These are phyloP conservation scores for Epizoanthus stellaris DNA, from an alignment of 92 coral and sea anemone genomes.

Conservation along the genomic window DNA sequence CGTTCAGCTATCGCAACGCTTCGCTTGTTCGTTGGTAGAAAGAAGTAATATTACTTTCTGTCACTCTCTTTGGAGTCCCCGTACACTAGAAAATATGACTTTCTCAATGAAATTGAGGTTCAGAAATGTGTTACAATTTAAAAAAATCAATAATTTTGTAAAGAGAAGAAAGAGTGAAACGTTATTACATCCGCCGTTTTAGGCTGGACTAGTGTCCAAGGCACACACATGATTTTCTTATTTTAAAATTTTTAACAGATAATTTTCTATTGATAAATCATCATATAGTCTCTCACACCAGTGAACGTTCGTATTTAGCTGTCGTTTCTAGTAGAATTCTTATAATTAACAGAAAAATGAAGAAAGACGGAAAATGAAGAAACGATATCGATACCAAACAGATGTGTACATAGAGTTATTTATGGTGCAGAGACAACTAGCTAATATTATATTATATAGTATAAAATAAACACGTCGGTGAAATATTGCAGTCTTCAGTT, in stretches of 20 bases:
- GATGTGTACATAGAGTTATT: conserved; percentile 4
- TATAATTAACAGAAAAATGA: background rate
- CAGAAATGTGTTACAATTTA: background rate
- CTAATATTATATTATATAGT: background rate
- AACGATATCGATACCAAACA: too few relatives aligned
- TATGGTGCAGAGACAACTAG: background rate
- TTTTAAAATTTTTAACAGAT: background rate
- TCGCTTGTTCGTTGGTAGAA: too few relatives aligned
- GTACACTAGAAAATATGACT: background rate
- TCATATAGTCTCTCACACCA: background rate
- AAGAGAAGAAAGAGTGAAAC: background rate
- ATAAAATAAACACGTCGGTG: background rate
- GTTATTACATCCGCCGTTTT: conserved; percentile 5
- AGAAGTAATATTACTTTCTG: too few relatives aligned
- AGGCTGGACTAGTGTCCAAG: conserved; percentile 24
- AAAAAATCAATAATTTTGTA: background rate
- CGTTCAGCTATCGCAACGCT: too few relatives aligned
- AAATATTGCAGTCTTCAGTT: background rate
- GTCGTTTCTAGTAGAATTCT: background rate
- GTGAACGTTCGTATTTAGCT: too few relatives aligned
- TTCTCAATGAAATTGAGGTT: background rate
- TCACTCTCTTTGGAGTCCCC: background rate
- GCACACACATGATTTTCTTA: background rate
- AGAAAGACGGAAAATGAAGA: background rate
- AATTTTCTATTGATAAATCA: background rate